Base-by-base conservation (phyloP, 2,888 invertebrate genomes). In the Timandra comae region DNA sequence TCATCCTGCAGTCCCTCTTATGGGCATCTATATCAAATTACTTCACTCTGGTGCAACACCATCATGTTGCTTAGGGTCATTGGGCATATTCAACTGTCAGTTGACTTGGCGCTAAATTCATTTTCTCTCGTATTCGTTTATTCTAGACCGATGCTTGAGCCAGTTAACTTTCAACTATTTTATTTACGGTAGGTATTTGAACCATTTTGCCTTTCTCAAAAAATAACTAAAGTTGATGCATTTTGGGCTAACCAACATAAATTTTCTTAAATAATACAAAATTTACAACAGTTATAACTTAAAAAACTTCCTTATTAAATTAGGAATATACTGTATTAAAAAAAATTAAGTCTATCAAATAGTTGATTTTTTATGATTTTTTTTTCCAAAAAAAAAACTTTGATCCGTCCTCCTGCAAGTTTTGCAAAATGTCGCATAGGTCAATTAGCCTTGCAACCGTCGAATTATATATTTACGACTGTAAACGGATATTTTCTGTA, bases 191-290 rank as follows among this genome's bases (percentile, higher is more conserved):
- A 21, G 29, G 21, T 10, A 22, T 10, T 29, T 22, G 8, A 29
- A 22, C 12, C 29, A 29, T 9, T 29, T 29, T 7, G 29, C 29
- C 29, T 29, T 21, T 7, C 12, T 12, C 30, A 23, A 30, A 30
- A 30, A 30, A 30, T 7, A 30, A 23, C 23, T 12, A 30, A 30
- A 30, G 13, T 23, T 12, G 21, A 23, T 23, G 23, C 23, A 30
- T 30, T 30, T 30, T 23, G 30, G 12, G 12, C 12, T 30, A 30
- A 30, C 3, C 23, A 19, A 31, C 27, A 27, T 26, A 9, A 9
- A 23, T 16, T 5, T 16, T 16, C 16, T 3, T 16, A 4, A 16
- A 16, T 4, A 24, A 33, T 29, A 33, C 27, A 24, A 31, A 30
- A 28, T 27, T 37, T 37, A 29, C 3, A 16, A 16, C 3, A 5